phyloP scores from a whole-genome alignment of 1,140 invertebrate genomes.

The Lamellibrachia luymesi region DNA sequence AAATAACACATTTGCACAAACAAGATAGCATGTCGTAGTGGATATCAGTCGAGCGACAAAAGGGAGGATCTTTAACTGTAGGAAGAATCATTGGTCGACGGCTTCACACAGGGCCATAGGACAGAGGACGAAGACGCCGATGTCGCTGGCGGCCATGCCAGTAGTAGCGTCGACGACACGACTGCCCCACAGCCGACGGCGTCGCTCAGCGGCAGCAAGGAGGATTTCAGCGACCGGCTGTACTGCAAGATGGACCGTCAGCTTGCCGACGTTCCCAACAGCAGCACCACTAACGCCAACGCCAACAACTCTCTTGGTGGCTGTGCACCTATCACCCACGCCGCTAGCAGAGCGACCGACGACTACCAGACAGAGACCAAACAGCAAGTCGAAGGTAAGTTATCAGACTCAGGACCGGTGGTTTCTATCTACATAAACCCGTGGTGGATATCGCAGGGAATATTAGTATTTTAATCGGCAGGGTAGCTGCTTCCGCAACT shows the following conservation, averaged over 20 bases:
- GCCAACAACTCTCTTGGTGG: not conserved
- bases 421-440: too few relatives aligned
- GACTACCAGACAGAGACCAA: not conserved
- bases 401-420: too few relatives aligned
- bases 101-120: not conserved
- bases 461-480: too few relatives aligned
- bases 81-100: not conserved
- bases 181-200: not conserved
- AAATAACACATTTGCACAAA: too few relatives aligned
- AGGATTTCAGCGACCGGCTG: not conserved
- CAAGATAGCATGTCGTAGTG: too few relatives aligned
- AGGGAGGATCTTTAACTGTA: not conserved
- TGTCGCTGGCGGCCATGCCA: not conserved
- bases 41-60: too few relatives aligned
- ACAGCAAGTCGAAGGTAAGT: not conserved
- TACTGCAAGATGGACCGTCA: not conserved
- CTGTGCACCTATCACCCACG: not conserved
- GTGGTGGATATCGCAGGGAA: too few relatives aligned
- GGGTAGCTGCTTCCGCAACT: too few relatives aligned
- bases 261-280: not conserved
- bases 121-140: not conserved
- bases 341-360: not conserved
- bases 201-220: not conserved
- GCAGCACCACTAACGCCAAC: not conserved
- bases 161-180: not conserved